These are phyloP conservation scores for Gobio gobio DNA, from an alignment of 2,113 vertebrate species.

Conservation along the genomic window DNA sequence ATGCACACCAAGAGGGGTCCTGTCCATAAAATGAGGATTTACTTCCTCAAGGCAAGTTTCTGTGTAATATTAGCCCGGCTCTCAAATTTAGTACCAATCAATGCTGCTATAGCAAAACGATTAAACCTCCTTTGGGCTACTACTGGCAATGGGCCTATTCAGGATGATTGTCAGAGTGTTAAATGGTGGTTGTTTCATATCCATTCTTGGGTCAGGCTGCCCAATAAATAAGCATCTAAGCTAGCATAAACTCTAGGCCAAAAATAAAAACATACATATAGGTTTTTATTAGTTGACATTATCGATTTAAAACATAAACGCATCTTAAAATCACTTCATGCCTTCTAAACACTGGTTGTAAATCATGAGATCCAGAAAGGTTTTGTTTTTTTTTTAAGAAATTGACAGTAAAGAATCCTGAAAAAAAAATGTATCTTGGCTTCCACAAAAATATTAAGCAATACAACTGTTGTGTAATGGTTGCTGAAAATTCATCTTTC, in stretches of 20 bases:
- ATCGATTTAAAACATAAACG: neutral
- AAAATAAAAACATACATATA: neutral
- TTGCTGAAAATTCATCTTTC: no score
- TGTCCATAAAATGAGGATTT: constrained; percentile 23
- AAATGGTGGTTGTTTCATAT: neutral
- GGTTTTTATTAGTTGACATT: neutral
- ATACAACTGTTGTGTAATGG: no score
- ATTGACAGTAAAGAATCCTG: no score
- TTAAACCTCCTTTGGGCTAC: constrained; percentile 25
- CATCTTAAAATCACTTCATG: no score
- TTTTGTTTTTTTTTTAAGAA: no score
- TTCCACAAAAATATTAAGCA: no score
- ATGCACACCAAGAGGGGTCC: constrained; percentile 13
- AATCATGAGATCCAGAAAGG: no score
- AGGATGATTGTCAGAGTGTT: constrained; percentile 9
- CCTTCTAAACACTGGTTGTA: no score
- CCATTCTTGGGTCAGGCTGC: neutral
- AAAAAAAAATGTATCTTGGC: no score
- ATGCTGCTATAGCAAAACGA: constrained; percentile 9
- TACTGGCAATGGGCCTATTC: constrained; percentile 23
- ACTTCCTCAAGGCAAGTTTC: constrained; percentile 18
- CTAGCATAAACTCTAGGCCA: neutral
- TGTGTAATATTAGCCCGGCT: constrained; percentile 5
- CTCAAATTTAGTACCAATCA: constrained; percentile 35
- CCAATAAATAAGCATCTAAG: neutral